Conservation (phyloP, 2,797 vertebrate genomes). For the Oceanodroma leucorhoa region DNA sequence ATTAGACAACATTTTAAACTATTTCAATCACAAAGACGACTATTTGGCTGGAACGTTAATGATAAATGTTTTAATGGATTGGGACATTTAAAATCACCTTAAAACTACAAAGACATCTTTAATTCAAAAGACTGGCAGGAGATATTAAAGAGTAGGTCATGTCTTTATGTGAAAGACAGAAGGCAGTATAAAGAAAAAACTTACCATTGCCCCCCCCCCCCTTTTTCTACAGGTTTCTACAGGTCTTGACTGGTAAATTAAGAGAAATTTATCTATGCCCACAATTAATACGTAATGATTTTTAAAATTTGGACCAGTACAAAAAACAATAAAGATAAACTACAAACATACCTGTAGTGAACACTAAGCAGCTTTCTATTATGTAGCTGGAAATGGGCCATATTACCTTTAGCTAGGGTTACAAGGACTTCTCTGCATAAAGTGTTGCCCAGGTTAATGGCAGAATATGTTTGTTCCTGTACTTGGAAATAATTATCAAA, state of each 20-base stretch:
- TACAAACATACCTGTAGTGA: not conserved
- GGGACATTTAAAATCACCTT: constrained; percentile 1
- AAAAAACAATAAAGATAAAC: not conserved
- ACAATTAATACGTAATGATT: not conserved
- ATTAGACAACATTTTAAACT: constrained; percentile 28
- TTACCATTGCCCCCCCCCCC: not conserved
- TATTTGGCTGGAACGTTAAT: constrained; percentile 7
- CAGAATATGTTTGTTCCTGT: not conserved
- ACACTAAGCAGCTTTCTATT: not conserved
- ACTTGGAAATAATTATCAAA: not conserved
- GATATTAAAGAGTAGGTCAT: not conserved
- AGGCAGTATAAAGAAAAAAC: not conserved
- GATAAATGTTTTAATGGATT: constrained; percentile 3
- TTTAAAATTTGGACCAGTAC: not conserved
- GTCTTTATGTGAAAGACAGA: not conserved
- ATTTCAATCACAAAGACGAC: constrained; percentile 12
- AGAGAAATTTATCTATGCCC: not conserved
- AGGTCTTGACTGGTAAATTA: not conserved
- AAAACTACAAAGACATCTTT: not conserved
- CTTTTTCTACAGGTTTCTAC: not conserved
- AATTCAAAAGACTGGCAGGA: not conserved
- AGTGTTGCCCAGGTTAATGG: not conserved
- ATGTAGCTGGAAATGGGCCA: not conserved
- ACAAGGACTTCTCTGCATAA: not conserved
- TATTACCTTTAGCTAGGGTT: not conserved